Evolutionary conservation across 2,113 vertebrate species (phyloP), one percentile per base, ranked within the genome.

Genomic region (Ceuthmochares aereus): DNA sequence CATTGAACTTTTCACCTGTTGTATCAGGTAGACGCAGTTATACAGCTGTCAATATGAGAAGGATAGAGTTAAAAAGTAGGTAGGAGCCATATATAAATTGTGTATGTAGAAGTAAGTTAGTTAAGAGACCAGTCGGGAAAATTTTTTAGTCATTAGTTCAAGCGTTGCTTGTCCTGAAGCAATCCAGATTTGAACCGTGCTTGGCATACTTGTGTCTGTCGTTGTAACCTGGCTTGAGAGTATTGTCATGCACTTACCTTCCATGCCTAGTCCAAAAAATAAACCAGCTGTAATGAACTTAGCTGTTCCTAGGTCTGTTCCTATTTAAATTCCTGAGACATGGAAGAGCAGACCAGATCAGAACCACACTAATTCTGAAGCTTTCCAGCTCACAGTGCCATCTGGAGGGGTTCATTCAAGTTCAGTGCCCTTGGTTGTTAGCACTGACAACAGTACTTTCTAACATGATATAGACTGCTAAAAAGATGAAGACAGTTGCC

Each of bases 321-420:
- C 52, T 92, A 10, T 96, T 96, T 97, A 96, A 85, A 92, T 74
- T 95, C 94, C 23, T 75, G 90, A 72, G 83, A 86, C 12, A 4
- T 54, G 69, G 88, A 47, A 80, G 64, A 93, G 51, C 59, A 86
- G 86, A 51, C 88, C 55, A 74, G 94, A 92, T 97, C 79, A 97
- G 79, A 95, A 87, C 83, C 47, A 63, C 8, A 5, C 86, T 97
- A 95, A 97, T 96, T 97, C 96, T 49, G 79, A 84, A 92, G 88
- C 95, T 95, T 94, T 95, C 88, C 79, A 94, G 90, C 92, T 95
- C 85, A 73, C 68, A n/a, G 72, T 85, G 86, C 95, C 95, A 96
- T 97, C 96, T 97, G 96, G 90, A 64, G 92, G 52, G 91, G 95
- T 97, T 97, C 89, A 97, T 92, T 96, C 86, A 82, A 92, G 95